A percentile compares a stretch with the other conserved stretches of the same genome.
Evolutionary conservation across 2,888 invertebrate genomes (phyloP).

Genomic region (Drosophila suboccidentalis): DNA sequence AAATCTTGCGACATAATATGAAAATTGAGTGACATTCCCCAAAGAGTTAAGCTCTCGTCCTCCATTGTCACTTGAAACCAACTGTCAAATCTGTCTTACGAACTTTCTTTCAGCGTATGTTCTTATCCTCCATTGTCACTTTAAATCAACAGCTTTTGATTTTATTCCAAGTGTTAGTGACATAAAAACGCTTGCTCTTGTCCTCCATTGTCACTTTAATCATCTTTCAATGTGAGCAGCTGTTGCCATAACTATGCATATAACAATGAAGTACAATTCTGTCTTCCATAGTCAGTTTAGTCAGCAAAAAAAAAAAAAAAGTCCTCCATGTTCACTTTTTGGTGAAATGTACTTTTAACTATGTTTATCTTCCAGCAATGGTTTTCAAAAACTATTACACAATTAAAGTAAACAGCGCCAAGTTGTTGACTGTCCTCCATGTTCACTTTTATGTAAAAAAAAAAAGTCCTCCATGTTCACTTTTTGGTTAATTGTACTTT

Average conservation of each 20-base stretch:
- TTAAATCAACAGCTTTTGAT: not conserved
- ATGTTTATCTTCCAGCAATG: no score
- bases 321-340: not conserved
- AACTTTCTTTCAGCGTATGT: not conserved
- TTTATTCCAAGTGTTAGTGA: no score
- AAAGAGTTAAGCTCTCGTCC: not conserved
- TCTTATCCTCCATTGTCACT: not conserved
- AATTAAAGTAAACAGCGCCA: not conserved
- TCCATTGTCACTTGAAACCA: constrained; percentile 8
- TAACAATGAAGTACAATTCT: not conserved
- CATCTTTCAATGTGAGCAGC: not conserved
- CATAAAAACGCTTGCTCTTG: not conserved
- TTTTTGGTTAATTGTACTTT: no score
- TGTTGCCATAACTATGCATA: not conserved
- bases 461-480: no score
- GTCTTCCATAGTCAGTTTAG: not conserved
- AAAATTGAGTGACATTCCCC: constrained; percentile 1
- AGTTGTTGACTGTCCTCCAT: not conserved
- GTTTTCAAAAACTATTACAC: not conserved
- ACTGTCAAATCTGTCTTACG: not conserved
- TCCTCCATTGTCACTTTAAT: constrained; percentile 2
- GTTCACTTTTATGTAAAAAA: not conserved
- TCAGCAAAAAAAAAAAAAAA: not conserved
- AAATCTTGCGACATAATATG: constrained; percentile 45
- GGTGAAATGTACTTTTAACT: not conserved